Percentiles rank a stretch among this genome's conserved stretches.
Evolutionary conservation across 2,888 invertebrate species (phyloP).

Genomic region (Heterodera filipjevi): DNA sequence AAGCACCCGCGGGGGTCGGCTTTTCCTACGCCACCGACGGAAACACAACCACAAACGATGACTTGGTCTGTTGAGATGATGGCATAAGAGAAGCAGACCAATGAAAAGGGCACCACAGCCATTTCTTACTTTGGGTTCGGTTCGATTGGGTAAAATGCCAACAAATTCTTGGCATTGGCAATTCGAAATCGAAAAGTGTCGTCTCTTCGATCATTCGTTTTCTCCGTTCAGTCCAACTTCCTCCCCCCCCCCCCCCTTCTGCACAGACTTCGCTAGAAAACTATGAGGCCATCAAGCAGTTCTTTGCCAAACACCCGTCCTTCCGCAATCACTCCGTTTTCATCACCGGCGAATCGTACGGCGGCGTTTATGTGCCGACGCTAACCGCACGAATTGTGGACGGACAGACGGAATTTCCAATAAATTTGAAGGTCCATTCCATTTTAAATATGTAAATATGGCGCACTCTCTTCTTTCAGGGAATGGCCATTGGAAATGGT

Average conservation of each 20-base stretch:
- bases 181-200: too few species aligned
- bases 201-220: too few species aligned
- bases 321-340: constrained; percentile 67
- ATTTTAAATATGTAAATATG: not conserved
- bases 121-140: not conserved
- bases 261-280: constrained; percentile 67
- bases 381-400: constrained; percentile 66
- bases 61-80: constrained; percentile 26
- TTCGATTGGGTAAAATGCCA: not conserved
- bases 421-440: constrained; percentile 54
- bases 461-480: constrained; percentile 41
- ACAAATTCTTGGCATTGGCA: not conserved
- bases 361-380: constrained; percentile 69
- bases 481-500: constrained; percentile 65
- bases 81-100: not conserved
- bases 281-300: constrained; percentile 68
- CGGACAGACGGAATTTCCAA: constrained; percentile 62
- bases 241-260: too few species aligned
- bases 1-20: constrained; percentile 71
- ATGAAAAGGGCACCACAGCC: too few species aligned
- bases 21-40: constrained; percentile 69
- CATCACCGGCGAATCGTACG: constrained; percentile 69
- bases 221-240: not conserved
- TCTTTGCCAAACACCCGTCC: constrained; percentile 68
- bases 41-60: constrained; percentile 63